Evolutionary conservation across 2,888 invertebrate genomes (phyloP), one percentile per base, ranked within the genome.

Genomic region (Drosophila subsilvestris): DNA sequence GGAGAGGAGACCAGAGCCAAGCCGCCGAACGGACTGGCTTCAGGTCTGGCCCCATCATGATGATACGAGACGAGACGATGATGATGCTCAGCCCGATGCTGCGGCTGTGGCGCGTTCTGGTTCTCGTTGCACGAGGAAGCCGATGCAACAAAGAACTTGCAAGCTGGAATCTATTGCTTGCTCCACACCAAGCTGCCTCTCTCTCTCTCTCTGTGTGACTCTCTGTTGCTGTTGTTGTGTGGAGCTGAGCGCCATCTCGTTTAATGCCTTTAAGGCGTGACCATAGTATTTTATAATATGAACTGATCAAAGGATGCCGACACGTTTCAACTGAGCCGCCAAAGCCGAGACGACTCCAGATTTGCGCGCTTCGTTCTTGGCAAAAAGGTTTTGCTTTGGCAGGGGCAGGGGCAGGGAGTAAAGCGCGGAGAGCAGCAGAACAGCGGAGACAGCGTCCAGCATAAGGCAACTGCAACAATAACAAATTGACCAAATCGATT

Each of bases 241-340:
- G 78, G 59, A 83, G 87, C 89, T 84, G 92, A 91, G 91, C 91
- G 91, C 91, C 91, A 92, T 91, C 91, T 91, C 92, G 92, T 92
- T 92, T 91, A 91, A 91, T 91, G 92, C 92, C 92, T 91, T 91
- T 88, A 91, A 91, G 91, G 91, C 91, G 91, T 92, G 92, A 91
- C 92, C 91, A 91, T 85, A 91, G 91, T 92, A 92, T 91, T 91
- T 91, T 91, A 91, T 91, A 91, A 91, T 91, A 89, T 92, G 91
- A 90, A 86, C 89, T 92, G 92, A 91, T 91, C 92, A 92, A 91
- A 91, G 92, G 89, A 91, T 79, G 82, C 91, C 91, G 91, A 78
- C 74, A 72, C 85, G 88, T 91, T 92, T 92, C 79, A 91, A 91
- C 88, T 91, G 80, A 70, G 78, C 89, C 91, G 90, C 87, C 85